Percentiles rank a stretch among this genome's conserved stretches.
Evolutionary conservation across 2,888 invertebrate genomes (phyloP).

Genomic region (Cepaea hortensis): DNA sequence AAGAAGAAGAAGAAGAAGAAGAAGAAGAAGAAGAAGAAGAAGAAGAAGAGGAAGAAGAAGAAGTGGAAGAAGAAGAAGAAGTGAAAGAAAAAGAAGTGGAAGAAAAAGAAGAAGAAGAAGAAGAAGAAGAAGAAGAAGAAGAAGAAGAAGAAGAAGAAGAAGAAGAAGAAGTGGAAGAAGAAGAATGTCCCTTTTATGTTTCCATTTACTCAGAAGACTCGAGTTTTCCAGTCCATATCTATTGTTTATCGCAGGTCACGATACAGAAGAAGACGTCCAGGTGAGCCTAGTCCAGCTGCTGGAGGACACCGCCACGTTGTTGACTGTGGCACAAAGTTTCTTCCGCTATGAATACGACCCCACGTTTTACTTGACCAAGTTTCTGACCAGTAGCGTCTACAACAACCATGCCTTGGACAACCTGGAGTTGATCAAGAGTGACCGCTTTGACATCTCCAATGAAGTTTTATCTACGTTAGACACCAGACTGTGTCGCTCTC

Average conservation of each 20-base stretch:
- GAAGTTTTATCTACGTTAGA: constrained; percentile 69
- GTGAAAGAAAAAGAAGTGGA: too few relatives aligned
- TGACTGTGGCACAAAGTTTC: constrained; percentile 51
- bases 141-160: too few relatives aligned
- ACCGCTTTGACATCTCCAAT: constrained; percentile 68
- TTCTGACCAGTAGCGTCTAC: constrained; percentile 68
- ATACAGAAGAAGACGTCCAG: constrained; percentile 61
- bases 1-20: too few relatives aligned
- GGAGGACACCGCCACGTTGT: constrained; percentile 41
- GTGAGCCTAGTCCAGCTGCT: constrained; percentile 59
- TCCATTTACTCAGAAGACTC: background rate
- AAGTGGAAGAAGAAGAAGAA: too few relatives aligned
- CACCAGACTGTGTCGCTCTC: constrained; percentile 61
- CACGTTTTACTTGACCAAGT: constrained; percentile 65
- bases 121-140: too few relatives aligned
- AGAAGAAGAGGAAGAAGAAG: too few relatives aligned
- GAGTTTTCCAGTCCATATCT: background rate
- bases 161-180: too few relatives aligned
- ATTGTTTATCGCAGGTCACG: constrained; percentile 59
- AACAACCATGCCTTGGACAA: constrained; percentile 62
- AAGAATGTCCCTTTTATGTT: background rate
- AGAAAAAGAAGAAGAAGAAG: too few relatives aligned
- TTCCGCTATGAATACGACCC: constrained; percentile 65
- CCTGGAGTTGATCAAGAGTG: constrained; percentile 67
- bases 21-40: too few relatives aligned